These are phyloP conservation scores for Furcifer pardalis DNA, from an alignment of 2,797 vertebrate species.

Conservation along the genomic window DNA sequence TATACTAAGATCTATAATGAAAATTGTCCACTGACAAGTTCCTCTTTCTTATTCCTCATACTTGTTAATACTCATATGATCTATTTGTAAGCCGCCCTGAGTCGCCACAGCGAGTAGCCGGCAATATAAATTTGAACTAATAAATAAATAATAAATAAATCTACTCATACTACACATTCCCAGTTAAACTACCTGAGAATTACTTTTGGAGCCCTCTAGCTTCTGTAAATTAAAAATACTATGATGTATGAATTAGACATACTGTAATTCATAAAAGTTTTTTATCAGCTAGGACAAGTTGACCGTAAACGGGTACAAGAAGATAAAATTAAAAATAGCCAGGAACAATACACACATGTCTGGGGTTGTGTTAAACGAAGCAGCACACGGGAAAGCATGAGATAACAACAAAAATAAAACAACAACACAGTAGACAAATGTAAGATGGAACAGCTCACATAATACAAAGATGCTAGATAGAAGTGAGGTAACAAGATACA, in stretches of 20 bases:
- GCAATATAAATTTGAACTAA: too few relatives aligned
- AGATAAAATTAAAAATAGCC: background rate
- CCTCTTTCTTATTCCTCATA: background rate
- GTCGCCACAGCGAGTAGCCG: too few relatives aligned
- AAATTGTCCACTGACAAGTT: background rate
- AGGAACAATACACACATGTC: background rate
- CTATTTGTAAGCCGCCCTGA: too few relatives aligned
- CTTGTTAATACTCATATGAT: background rate
- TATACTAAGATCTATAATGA: background rate
- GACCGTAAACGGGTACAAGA: background rate
- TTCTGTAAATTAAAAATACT: background rate
- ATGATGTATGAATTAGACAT: background rate
- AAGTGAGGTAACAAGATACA: slow-evolving; percentile 19
- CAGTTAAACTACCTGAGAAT: background rate
- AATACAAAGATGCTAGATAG: slow-evolving; percentile 35
- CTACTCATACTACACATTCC: background rate
- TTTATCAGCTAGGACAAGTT: background rate
- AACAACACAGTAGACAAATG: background rate
- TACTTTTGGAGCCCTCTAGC: background rate
- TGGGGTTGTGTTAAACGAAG: background rate
- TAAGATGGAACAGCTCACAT: background rate
- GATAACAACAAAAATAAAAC: background rate
- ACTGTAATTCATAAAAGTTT: background rate
- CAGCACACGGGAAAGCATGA: background rate
- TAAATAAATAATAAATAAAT: too few relatives aligned